A percentile compares a stretch with the other conserved stretches of the same genome.
These are phyloP conservation scores for Oceanodroma leucorhoa DNA, from an alignment of 2,797 vertebrate genomes.

Conservation along the genomic window DNA sequence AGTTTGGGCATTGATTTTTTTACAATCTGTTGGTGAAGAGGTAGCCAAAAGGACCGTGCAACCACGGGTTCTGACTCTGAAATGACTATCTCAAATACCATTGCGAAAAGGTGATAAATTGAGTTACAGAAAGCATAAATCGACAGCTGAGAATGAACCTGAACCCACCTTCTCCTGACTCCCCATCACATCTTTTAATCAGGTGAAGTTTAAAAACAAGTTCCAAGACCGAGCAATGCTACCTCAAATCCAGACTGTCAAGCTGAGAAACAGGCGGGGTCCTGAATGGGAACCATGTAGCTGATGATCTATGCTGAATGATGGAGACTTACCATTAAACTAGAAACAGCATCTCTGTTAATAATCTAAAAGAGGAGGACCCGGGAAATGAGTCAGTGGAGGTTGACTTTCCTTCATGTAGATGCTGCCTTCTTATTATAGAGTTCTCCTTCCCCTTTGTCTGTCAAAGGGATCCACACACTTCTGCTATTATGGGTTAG, in stretches of 20 bases:
- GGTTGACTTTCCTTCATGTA: not conserved
- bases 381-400: not conserved
- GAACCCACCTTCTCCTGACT: not conserved
- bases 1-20: not conserved
- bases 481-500: not conserved
- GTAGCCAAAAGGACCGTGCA: not conserved
- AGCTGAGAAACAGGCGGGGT: not conserved
- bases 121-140: not conserved
- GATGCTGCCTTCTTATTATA: not conserved
- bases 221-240: not conserved
- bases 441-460: not conserved
- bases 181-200: not conserved
- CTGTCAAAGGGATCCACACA: not conserved
- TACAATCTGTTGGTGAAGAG: not conserved
- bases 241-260: not conserved
- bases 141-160: not conserved
- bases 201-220: not conserved
- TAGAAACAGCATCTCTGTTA: not conserved
- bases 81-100: not conserved
- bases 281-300: not conserved
- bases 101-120: not conserved
- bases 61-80: not conserved
- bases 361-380: not conserved
- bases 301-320: not conserved
- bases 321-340: not conserved